Evolutionary conservation across 2,888 invertebrate genomes (phyloP), one percentile per base, ranked within the genome.

Genomic region (Noctua janthina): DNA sequence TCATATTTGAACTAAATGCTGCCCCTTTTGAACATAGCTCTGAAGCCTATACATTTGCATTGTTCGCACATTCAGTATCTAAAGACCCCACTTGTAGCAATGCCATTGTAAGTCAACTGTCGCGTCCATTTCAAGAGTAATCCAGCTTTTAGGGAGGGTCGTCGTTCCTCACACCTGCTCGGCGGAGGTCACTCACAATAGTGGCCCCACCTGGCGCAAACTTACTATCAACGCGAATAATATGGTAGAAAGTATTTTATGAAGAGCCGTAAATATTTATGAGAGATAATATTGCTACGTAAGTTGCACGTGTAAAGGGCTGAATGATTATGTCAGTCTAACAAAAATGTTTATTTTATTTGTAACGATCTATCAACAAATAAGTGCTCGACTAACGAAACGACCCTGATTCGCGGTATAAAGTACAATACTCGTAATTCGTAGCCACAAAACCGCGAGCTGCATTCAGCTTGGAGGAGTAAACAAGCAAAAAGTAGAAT

Each of bases 91-190:
- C 72, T 46, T 68, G 46, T 78, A 68, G 56, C 69, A 64, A 23
- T 51, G 74, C 46, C 56, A 62, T 80, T 69, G 78, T 86, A 76
- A 84, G 81, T 84, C 81, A 84, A 82, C 84, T 78, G 86, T 80
- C 81, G 71, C 72, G 49, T 83, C 72, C 76, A 78, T 88, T 87
- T 83, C 74, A 79, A 81, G 46, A 74, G 80, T 80, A 76, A 82
- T 79, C 84, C 81, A 77, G 84, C 84, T 80, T 83, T 83, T 71
- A 76, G 78, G 71, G 76, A 46, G 69, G 74, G 35, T 59, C 66
- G 85, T 74, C 76, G 80, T 89, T 84, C 59, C 70, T 72, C 79
- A 71, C 88, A 89, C 88, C 88, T 89, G 89, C 17, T 76, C 86
- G 73, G 74, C 74, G 54, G 62, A 86, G 87, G 84, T 86, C 81